Base-by-base conservation (phyloP, 2,113 vertebrate species). In the Neotragus pygmaeus region DNA sequence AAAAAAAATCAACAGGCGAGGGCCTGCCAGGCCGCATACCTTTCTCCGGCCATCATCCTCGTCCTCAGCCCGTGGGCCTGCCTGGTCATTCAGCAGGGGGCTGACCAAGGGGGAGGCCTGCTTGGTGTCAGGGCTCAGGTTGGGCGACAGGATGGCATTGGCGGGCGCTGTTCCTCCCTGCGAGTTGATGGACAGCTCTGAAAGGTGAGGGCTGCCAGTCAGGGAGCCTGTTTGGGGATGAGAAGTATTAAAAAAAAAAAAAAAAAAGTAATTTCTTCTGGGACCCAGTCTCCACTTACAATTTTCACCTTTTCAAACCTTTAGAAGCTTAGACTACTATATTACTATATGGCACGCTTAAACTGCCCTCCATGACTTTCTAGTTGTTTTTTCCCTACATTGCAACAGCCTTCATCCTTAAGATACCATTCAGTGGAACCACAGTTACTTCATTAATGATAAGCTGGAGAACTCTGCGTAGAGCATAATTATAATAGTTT, bases 11-110 rank as follows among this genome's bases (percentile, higher is more conserved):
- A 45, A 13, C 66, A n/a, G 5, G 23, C 8, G 19, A 5, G 7
- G 0, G 7, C 82, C 57, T 6, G 19, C 19, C 11, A 4, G 49
- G 13, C 15, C 83, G n/a, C 58, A 0, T 55, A 99, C 99, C 99
- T 99, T 99, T 98, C 99, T 99, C 97, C 99, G 99, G 96, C 99
- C 99, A 25, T 99, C 99, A 2, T 99, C 99, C 90, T 99, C 99
- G 1, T 99, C 99, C 1, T 99, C 99, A 0, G 99, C 99, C 98
- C 99, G 99, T 7, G 99, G 95, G 80, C 99, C 99, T 0, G 99
- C 98, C 1, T 99, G 99, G 80, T 99, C 99, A 10, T 99, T 99
- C 97, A 99, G 99, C 98, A 99, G 98, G 3, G 99, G 99, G 97
- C 99, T 99, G 98, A 99, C 99, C 98, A 99, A 98, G 0, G 99